phyloP scores from a whole-genome alignment of 1,140 invertebrate genomes.

The Chelonus insularis region DNA sequence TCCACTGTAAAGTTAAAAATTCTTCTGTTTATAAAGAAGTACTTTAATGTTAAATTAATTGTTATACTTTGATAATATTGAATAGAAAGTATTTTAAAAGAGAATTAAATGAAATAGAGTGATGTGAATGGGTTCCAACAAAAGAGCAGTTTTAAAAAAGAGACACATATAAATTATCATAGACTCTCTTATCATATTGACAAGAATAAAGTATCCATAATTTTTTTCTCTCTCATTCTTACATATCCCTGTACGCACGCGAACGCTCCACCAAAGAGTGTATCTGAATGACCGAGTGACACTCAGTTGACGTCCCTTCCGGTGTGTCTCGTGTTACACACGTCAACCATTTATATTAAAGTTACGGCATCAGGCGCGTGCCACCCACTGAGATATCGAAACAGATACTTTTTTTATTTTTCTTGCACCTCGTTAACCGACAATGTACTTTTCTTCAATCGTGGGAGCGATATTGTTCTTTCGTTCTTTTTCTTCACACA shows the following conservation, averaged over 20 bases:
- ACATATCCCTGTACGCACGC: slow-evolving; percentile 14
- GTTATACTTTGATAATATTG: too few relatives aligned
- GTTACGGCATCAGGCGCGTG: slow-evolving; percentile 56
- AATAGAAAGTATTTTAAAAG: too few relatives aligned
- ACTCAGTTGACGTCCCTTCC: slow-evolving; percentile 56
- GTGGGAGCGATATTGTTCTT: neutral
- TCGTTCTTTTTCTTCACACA: neutral
- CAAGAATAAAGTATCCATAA: too few relatives aligned
- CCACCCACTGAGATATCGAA: slow-evolving; percentile 47
- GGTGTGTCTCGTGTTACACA: slow-evolving; percentile 57
- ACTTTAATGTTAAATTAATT: too few relatives aligned
- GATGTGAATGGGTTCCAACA: too few relatives aligned
- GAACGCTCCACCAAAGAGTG: slow-evolving; percentile 1
- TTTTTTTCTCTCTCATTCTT: neutral
- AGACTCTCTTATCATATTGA: too few relatives aligned
- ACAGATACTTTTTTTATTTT: slow-evolving; percentile 24
- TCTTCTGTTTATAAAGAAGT: too few relatives aligned
- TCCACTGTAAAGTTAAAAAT: too few relatives aligned
- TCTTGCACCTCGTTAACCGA: slow-evolving; percentile 24
- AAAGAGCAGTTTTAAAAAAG: too few relatives aligned
- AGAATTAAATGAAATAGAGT: too few relatives aligned
- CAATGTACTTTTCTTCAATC: neutral
- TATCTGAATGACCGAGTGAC: slow-evolving; percentile 54
- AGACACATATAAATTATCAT: too few relatives aligned
- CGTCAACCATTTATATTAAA: slow-evolving; percentile 56